phyloP scores from a whole-genome alignment of 2,113 vertebrate genomes.

The Oceanodroma tethys region DNA sequence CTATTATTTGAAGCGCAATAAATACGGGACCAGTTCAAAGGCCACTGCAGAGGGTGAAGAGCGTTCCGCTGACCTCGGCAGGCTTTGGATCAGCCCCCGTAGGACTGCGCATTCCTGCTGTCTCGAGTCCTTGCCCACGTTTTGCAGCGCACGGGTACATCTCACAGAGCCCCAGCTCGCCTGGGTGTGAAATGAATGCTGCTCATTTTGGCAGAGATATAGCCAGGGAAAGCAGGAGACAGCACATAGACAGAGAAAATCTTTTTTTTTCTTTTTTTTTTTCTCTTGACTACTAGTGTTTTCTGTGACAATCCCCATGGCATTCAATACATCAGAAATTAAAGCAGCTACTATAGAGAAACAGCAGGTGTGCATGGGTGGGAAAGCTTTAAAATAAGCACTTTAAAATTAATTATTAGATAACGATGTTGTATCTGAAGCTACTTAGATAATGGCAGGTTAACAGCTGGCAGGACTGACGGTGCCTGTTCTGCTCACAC shows the following conservation, averaged over 20 bases:
- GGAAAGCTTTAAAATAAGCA: background rate
- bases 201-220: background rate
- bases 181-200: background rate
- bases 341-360: background rate
- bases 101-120: background rate
- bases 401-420: constrained; percentile 2
- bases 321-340: background rate
- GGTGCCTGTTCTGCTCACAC: background rate
- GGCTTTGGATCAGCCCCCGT: background rate
- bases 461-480: background rate
- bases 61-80: background rate
- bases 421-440: background rate
- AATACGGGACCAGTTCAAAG: background rate
- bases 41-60: background rate
- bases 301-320: background rate
- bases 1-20: background rate
- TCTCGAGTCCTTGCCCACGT: background rate
- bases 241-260: background rate
- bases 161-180: background rate
- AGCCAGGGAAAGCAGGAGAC: background rate
- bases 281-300: background rate
- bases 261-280: background rate
- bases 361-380: background rate
- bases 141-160: background rate
- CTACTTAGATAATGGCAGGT: background rate